Conservation (phyloP, 2,888 invertebrate species). For the Ectemnius continuus region DNA sequence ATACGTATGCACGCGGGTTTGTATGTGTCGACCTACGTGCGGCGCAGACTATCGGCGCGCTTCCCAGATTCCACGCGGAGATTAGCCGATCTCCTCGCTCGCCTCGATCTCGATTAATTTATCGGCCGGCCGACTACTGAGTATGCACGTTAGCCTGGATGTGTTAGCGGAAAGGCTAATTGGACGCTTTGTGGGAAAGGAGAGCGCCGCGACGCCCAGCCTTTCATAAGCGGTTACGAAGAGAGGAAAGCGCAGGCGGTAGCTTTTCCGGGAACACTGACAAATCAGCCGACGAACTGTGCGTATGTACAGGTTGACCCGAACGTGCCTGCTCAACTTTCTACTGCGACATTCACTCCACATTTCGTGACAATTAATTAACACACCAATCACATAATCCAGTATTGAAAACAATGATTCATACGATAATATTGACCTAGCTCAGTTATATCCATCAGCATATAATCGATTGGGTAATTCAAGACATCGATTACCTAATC, state of each 20-base stretch:
- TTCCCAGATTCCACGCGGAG: constrained; percentile 49
- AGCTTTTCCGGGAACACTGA: background rate
- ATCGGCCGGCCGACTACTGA: constrained; percentile 25
- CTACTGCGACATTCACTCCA: too few relatives aligned
- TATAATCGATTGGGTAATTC: too few relatives aligned
- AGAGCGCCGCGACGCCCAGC: background rate
- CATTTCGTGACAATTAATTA: too few relatives aligned
- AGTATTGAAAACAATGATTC: too few relatives aligned
- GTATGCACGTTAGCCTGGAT: constrained; percentile 14
- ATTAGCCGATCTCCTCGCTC: constrained; percentile 32
- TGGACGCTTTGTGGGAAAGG: constrained; percentile 12
- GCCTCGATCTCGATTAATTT: constrained; percentile 39
- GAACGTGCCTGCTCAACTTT: too few relatives aligned
- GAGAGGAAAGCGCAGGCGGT: background rate
- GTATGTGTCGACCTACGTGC: background rate
- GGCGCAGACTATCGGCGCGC: constrained; percentile 40
- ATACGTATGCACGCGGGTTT: background rate
- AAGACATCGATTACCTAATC: too few relatives aligned
- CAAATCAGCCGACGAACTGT: too few relatives aligned
- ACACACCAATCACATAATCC: too few relatives aligned
- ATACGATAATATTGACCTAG: too few relatives aligned
- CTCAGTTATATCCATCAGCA: too few relatives aligned
- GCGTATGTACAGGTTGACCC: too few relatives aligned
- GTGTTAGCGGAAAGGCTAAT: constrained; percentile 11
- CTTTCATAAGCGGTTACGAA: background rate